Evolutionary conservation across 2,113 vertebrate genomes (phyloP), one percentile per base, ranked within the genome.

Genomic region (Pionites leucogaster): DNA sequence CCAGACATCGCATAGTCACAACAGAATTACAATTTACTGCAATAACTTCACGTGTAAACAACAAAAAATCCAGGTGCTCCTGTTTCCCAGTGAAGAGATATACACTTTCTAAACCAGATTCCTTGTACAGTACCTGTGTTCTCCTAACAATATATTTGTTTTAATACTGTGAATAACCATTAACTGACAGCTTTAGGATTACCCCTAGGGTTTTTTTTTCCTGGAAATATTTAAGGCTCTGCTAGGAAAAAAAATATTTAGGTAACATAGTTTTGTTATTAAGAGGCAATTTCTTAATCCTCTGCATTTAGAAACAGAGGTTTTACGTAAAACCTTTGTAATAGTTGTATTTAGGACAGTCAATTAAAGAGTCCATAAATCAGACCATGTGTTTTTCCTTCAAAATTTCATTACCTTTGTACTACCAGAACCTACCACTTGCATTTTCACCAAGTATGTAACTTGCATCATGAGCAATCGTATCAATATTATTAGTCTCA

Each of bases 1-100:
- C 47, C 37, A 89, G 41, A 57, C 67, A 81, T 28, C 24, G 79
- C 18, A 19, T n/a, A 65, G 52, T 25, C 63, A 88, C 31, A 90
- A 94, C 47, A 86, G 52, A 85, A 93, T 77, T 86, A 90, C 47
- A 67, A 60, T 94, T 90, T 94, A 94, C 33, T 86, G 8, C 47
- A 88, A 28, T 28, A 84, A 29, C 28, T 87, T 17, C 62, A 17
- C 69, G 10, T 46, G 15, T 65, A 41, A 62, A 72, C 33, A 59
- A 89, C 35, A 76, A 57, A 84, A 80, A 46, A 46, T 25, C 81
- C 24, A 80, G 53, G 17, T 44, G 7, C 4, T 93, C 18, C 47
- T 84, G 6, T 67, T 89, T 91, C 31, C 80, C 33, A 76, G 29
- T 41, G 17, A 31, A 47, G 16, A n/a, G 23, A 39, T 5, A 64